A percentile compares a stretch with the other conserved stretches of the same genome.
Evolutionary conservation across 2,888 invertebrate species (phyloP).

Genomic region (Yponomeuta plumbellus): DNA sequence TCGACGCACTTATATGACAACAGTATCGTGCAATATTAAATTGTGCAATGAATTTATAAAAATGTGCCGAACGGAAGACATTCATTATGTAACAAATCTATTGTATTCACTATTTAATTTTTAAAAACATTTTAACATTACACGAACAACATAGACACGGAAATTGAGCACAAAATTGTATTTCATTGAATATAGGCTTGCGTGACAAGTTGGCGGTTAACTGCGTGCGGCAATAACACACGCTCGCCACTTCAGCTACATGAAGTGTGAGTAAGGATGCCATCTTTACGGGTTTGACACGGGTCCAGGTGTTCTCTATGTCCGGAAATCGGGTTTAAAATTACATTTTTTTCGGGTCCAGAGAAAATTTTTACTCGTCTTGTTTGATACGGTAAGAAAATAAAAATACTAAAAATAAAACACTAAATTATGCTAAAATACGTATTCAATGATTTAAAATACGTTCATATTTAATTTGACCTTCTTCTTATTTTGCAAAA

Average conservation of each 20-base stretch:
- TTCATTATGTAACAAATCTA: conserved; percentile 92
- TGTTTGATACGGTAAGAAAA: no score
- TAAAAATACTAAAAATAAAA: no score
- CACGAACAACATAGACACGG: conserved; percentile 68
- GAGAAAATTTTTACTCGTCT: no score
- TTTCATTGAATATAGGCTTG: conserved; percentile 53
- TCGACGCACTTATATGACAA: neutral
- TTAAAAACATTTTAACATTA: conserved; percentile 67
- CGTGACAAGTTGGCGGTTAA: conserved; percentile 22
- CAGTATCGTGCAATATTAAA: conserved; percentile 51
- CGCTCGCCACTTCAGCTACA: conserved; percentile 13
- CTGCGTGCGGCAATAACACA: conserved; percentile 25
- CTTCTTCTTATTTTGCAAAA: no score
- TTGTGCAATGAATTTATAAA: conserved; percentile 67
- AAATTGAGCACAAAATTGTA: conserved; percentile 71
- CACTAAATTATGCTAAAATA: no score
- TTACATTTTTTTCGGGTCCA: no score
- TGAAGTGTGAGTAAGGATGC: neutral
- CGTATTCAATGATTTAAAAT: no score
- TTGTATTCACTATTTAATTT: conserved; percentile 77
- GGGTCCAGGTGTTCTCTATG: no score
- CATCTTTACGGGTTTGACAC: no score
- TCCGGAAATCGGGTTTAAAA: no score
- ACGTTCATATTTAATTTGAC: no score
- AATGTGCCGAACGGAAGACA: conserved; percentile 75